Conservation (phyloP, 2,888 invertebrate species). For the Plemyria rubiginata region DNA sequence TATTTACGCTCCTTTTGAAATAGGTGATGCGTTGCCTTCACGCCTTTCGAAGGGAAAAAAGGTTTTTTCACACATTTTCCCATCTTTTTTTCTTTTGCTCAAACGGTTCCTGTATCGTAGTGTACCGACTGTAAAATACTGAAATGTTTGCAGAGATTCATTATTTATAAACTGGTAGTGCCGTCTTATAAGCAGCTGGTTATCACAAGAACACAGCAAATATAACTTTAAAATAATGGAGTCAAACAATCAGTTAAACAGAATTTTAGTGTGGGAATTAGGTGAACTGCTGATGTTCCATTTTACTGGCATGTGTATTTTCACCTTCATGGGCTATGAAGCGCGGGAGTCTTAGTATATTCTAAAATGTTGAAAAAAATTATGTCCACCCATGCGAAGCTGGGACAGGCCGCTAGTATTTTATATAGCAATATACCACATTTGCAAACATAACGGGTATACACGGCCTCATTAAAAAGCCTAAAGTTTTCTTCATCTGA, state of each 20-base stretch:
- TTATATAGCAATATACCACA: background rate
- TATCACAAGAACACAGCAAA: background rate
- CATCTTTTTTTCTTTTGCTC: slow-evolving; percentile 46
- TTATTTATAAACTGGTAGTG: background rate
- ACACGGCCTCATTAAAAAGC: slow-evolving; percentile 18
- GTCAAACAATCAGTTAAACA: background rate
- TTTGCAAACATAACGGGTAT: background rate
- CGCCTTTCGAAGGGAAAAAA: slow-evolving; percentile 66
- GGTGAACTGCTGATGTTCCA: too few species aligned
- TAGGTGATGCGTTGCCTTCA: slow-evolving; percentile 75
- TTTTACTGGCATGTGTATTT: too few species aligned
- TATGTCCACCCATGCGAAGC: too few species aligned
- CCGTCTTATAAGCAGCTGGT: background rate
- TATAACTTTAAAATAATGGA: background rate
- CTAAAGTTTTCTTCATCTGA: slow-evolving; percentile 14
- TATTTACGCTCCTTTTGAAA: slow-evolving; percentile 79
- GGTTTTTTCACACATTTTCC: slow-evolving; percentile 65
- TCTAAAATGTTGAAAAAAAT: too few species aligned
- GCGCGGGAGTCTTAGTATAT: too few species aligned
- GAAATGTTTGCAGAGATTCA: slow-evolving; percentile 9
- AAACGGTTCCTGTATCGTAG: slow-evolving; percentile 32
- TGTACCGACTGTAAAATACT: slow-evolving; percentile 1
- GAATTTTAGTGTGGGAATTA: too few species aligned
- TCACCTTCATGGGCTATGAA: too few species aligned
- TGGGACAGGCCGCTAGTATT: too few species aligned